A percentile compares a stretch with the other conserved stretches of the same genome.
phyloP scores from a whole-genome alignment of 2,113 vertebrate species.

The Hydrolagus affinis region DNA sequence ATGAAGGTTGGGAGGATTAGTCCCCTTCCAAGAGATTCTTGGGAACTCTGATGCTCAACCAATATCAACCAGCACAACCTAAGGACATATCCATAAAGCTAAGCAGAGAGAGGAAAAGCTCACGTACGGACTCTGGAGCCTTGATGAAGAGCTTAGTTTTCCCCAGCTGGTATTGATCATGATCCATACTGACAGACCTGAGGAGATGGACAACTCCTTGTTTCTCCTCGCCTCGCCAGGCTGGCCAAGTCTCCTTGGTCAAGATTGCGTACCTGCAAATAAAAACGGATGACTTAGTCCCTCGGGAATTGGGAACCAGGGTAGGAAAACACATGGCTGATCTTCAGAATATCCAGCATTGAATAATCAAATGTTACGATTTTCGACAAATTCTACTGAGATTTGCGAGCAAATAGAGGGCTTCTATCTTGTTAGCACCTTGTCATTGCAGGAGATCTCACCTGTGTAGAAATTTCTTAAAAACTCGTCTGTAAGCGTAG shows the following conservation, averaged over 20 bases:
- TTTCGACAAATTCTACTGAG: too few relatives aligned
- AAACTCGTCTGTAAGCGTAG: constrained; percentile 85
- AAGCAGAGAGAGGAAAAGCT: not conserved
- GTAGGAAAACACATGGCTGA: not conserved
- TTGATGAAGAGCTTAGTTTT: constrained; percentile 89
- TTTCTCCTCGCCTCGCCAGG: constrained; percentile 86
- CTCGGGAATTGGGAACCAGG: not conserved
- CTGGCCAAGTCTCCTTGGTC: constrained; percentile 91
- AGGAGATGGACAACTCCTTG: constrained; percentile 86
- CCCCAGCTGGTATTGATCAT: constrained; percentile 90
- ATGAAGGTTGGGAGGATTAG: too few relatives aligned
- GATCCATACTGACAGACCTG: constrained; percentile 87
- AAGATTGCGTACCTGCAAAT: constrained; percentile 82
- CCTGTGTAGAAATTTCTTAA: constrained; percentile 94
- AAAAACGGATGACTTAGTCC: not conserved
- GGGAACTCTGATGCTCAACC: too few relatives aligned
- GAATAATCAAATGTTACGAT: too few relatives aligned
- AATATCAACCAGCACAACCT: not conserved
- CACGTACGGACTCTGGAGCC: constrained; percentile 87
- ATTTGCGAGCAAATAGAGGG: too few relatives aligned
- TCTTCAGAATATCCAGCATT: not conserved
- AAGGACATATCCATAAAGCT: not conserved
- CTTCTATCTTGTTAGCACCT: too few relatives aligned
- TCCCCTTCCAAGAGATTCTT: too few relatives aligned
- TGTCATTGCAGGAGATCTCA: constrained; percentile 40